Base-by-base conservation (phyloP, 2,797 vertebrate genomes). In the Hydrophis major region DNA sequence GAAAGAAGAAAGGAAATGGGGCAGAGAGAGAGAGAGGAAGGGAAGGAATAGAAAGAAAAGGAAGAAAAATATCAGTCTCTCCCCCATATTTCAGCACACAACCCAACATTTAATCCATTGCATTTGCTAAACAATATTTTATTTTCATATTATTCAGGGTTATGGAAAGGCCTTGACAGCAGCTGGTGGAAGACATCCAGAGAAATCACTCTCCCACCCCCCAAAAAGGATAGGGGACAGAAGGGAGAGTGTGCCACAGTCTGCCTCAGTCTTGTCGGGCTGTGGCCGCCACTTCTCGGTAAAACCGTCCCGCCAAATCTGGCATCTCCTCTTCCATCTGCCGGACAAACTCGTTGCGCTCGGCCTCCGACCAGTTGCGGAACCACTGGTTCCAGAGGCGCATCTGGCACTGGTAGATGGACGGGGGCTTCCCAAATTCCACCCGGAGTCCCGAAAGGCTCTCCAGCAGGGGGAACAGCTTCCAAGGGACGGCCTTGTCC, bases 381-480 rank as follows among this genome's bases (percentile, higher is more conserved):
- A 99, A 99, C 98, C 99, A 99, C 96, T 99, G 99, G 94, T 97
- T 98, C 99, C 99, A 99, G 93, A 99, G 97, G 63, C 98, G 98
- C 57, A 99, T 97, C 96, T 99, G 99, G 96, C 99, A 99, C 93
- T 99, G 98, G 96, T 98, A 99, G 95, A 99, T 98, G 42, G 98
- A 87, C 98, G 98, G 32, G 98, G 86, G 91, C 16, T 90, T 74
- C 14, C 74, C 92, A 0, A 74, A 12, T 66, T 96, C 97, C 11
- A 99, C 98, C 97, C 98, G 94, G 63, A 99, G 98, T 86, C 98
- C 98, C 37, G 98, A 98, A 93, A 99, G 97, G 88, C 98, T 97
- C 78, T 98, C 98, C 25, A 99, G 95, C 55, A 99, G 97, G 88
- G 98, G 98, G 94, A 98, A 98, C 89, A 99, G 97, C 95, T 99